phyloP scores from a whole-genome alignment of 2,888 invertebrate species.

The Hypercompe scribonia region DNA sequence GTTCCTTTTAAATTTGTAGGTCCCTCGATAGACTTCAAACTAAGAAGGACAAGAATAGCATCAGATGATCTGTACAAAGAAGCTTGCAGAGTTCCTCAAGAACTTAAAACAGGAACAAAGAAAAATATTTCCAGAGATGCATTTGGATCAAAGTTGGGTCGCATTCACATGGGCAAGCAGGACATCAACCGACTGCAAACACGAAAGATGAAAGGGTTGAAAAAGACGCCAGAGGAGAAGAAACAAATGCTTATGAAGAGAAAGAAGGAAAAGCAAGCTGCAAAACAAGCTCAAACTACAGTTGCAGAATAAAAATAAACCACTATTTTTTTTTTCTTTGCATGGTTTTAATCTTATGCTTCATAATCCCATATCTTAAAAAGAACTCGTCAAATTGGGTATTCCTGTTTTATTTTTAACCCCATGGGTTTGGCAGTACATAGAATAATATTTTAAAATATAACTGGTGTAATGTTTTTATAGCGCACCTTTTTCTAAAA shows the following conservation, averaged over 20 bases:
- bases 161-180: constrained; percentile 97
- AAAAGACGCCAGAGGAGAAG: constrained; percentile 90
- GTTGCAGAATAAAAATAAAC: constrained; percentile 59
- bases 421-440: neutral
- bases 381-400: neutral
- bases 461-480: neutral
- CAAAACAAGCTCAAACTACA: constrained; percentile 55
- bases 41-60: constrained; percentile 95
- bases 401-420: neutral
- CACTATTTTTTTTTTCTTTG: constrained; percentile 51
- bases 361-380: neutral
- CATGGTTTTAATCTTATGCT: neutral
- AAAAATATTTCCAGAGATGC: constrained; percentile 96
- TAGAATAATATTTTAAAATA: neutral
- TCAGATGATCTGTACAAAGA: constrained; percentile 95
- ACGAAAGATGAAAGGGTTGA: constrained; percentile 95
- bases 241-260: constrained; percentile 87
- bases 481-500: too few species aligned
- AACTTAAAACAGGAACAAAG: constrained; percentile 92
- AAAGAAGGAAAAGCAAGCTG: constrained; percentile 73
- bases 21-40: constrained; percentile 94
- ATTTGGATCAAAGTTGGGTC: constrained; percentile 95
- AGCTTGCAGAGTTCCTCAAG: constrained; percentile 92
- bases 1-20: constrained; percentile 80
- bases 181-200: constrained; percentile 94